Conservation (phyloP, 2,797 vertebrate species). For the Allobates femoralis region DNA sequence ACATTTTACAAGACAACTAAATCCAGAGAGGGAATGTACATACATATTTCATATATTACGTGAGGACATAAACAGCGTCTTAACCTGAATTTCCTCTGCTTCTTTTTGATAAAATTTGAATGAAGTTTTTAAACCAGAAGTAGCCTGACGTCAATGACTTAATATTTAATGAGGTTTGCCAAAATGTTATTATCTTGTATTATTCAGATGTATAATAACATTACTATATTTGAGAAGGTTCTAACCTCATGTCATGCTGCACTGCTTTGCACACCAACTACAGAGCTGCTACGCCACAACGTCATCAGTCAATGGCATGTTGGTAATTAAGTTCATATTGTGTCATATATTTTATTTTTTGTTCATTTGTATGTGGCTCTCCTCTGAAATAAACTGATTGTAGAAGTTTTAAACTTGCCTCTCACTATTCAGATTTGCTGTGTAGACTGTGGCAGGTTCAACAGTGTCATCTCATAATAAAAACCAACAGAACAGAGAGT, state of each 20-base stretch:
- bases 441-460: neutral
- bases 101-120: constrained; percentile 18
- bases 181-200: neutral
- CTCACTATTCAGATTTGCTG: neutral
- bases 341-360: neutral
- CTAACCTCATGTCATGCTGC: neutral
- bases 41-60: constrained; percentile 18
- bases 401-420: neutral
- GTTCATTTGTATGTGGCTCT: neutral
- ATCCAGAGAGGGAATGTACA: constrained; percentile 3
- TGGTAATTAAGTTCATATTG: neutral
- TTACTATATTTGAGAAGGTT: neutral
- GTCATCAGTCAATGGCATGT: neutral
- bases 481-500: too few species aligned
- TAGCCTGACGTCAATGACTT: neutral
- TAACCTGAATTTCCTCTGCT: neutral
- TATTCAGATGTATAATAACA: neutral
- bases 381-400: neutral
- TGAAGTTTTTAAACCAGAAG: neutral
- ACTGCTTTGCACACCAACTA: neutral
- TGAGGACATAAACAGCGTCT: neutral
- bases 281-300: neutral
- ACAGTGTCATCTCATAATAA: neutral
- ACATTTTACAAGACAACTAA: constrained; percentile 30
- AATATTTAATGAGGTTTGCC: neutral